Conservation (phyloP, 2,113 vertebrate species). For the Amphiprion ocellaris region DNA sequence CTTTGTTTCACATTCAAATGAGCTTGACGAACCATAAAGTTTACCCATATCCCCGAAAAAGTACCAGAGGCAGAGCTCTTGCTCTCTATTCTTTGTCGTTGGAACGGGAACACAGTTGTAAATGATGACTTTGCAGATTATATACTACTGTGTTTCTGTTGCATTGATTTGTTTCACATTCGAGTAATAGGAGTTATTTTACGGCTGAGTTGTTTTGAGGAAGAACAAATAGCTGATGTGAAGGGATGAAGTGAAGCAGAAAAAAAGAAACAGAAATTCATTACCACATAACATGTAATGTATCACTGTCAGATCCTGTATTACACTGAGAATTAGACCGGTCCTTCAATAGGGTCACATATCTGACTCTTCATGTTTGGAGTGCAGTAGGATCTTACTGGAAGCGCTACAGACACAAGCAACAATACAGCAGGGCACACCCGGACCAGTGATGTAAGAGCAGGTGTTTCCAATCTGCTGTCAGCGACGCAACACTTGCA, state of each 20-base stretch:
- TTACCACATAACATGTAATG: too few species aligned
- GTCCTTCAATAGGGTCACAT: neutral
- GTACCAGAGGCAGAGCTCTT: constrained; percentile 4
- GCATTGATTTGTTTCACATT: constrained; percentile 3
- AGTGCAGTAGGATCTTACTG: neutral
- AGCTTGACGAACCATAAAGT: constrained; percentile 40
- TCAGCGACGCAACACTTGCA: constrained; percentile 3
- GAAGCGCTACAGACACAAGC: neutral
- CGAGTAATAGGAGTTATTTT: neutral
- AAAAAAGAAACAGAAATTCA: neutral
- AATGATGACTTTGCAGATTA: constrained; percentile 30
- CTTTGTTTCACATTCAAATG: constrained; percentile 53
- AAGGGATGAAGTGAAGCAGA: neutral
- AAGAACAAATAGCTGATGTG: neutral
- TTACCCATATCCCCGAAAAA: constrained; percentile 28
- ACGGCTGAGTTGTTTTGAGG: neutral
- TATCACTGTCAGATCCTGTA: too few species aligned
- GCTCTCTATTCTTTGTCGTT: constrained; percentile 13
- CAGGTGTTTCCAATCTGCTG: constrained; percentile 4
- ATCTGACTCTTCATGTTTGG: neutral
- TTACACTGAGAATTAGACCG: too few species aligned
- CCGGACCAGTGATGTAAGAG: constrained; percentile 7
- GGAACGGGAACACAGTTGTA: constrained; percentile 19
- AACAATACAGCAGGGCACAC: neutral
- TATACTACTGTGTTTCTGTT: constrained; percentile 10